phyloP scores from a whole-genome alignment of 1,140 invertebrate species.

The Scaptomyza montana region DNA sequence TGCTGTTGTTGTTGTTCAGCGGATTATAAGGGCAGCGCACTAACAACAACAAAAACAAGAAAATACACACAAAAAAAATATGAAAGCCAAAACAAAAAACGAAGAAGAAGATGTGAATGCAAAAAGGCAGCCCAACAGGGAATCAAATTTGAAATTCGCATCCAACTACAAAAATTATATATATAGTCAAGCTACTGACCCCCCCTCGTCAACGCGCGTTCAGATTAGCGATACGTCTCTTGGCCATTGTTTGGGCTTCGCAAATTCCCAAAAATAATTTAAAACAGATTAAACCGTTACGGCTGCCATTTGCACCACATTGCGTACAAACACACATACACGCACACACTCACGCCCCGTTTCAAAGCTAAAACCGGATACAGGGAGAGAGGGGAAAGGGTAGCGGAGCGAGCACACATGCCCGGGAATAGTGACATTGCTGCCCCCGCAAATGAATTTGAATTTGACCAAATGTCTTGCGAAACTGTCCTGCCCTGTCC shows the following conservation, averaged over 20 bases:
- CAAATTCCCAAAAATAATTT: constrained; percentile 70
- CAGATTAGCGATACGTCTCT: constrained; percentile 48
- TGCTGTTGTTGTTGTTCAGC: constrained; percentile 35
- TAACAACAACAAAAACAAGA: constrained; percentile 25
- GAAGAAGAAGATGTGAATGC: constrained; percentile 32
- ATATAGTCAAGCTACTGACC: constrained; percentile 12
- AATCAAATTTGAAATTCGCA: constrained; percentile 44
- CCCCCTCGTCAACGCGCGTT: constrained; percentile 3
- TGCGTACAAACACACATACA: constrained; percentile 34
- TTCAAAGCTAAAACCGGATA: neutral
- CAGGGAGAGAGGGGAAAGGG: neutral
- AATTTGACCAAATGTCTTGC: constrained; percentile 82
- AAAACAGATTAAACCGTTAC: constrained; percentile 81
- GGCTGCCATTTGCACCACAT: constrained; percentile 77
- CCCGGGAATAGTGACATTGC: constrained; percentile 35
- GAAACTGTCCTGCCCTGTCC: constrained; percentile 59
- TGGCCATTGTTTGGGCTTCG: constrained; percentile 21
- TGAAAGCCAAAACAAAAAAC: constrained; percentile 33
- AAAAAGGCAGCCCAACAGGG: constrained; percentile 43
- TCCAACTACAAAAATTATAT: constrained; percentile 15
- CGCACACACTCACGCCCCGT: constrained; percentile 35
- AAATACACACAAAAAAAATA: constrained; percentile 44
- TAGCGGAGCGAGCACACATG: constrained; percentile 25
- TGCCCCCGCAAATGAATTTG: constrained; percentile 68
- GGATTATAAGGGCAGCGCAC: constrained; percentile 67